Conservation (phyloP, 2,888 invertebrate species). For the Parapristionchus giblindavisi region DNA sequence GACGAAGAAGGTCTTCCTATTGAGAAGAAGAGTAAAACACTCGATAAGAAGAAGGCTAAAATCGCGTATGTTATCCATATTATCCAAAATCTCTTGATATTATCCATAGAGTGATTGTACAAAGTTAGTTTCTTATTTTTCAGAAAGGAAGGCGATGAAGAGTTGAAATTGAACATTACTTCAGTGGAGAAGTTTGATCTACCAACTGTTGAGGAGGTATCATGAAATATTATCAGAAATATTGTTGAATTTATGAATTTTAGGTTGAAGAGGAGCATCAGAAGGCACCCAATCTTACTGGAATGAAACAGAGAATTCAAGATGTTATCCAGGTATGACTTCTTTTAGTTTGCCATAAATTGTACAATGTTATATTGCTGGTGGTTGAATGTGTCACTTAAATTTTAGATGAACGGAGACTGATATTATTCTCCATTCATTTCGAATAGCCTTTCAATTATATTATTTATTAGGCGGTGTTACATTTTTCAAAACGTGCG, state of each 20-base stretch:
- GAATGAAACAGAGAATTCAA: constrained; percentile 62
- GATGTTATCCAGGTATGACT: constrained; percentile 61
- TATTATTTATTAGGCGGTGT: too few relatives aligned
- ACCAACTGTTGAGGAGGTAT: constrained; percentile 60
- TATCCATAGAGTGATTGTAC: background rate
- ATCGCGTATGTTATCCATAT: constrained; percentile 35
- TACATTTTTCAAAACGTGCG: too few relatives aligned
- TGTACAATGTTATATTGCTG: background rate
- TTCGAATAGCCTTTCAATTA: too few relatives aligned
- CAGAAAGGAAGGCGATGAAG: constrained; percentile 61
- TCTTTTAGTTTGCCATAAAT: too few relatives aligned
- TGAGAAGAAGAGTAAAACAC: constrained; percentile 51
- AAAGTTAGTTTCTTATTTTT: too few relatives aligned
- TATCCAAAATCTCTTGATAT: constrained; percentile 1
- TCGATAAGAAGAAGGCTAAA: constrained; percentile 48
- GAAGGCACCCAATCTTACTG: constrained; percentile 56
- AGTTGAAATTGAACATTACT: constrained; percentile 62
- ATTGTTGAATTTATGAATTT: background rate
- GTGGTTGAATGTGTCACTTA: background rate
- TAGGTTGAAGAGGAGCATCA: constrained; percentile 57
- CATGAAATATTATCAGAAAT: background rate
- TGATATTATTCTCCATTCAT: background rate
- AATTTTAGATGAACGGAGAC: background rate
- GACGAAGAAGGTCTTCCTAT: constrained; percentile 51
- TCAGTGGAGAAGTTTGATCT: constrained; percentile 53